These are phyloP conservation scores for Agrypnia vestita DNA, from an alignment of 1,140 invertebrate genomes.

Conservation along the genomic window DNA sequence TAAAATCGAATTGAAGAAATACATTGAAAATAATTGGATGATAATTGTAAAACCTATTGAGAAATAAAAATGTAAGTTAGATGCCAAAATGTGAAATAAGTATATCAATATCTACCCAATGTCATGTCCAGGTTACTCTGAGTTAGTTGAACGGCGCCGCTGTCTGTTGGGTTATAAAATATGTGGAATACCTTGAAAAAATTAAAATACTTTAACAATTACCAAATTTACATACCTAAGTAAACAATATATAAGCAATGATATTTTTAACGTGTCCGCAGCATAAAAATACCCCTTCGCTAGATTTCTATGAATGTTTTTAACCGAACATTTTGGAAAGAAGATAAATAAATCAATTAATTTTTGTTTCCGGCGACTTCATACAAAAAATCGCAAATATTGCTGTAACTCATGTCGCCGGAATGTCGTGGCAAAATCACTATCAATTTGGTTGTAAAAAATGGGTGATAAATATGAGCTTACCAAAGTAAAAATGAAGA, in stretches of 20 bases:
- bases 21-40: conserved; percentile 13
- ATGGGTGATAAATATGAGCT: conserved; percentile 11
- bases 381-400: conserved; percentile 13
- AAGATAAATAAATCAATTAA: neutral
- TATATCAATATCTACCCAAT: conserved; percentile 78
- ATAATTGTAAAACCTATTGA: conserved; percentile 54
- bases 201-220: conserved; percentile 51
- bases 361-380: neutral
- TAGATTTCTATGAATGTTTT: no score
- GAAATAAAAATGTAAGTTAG: conserved; percentile 46
- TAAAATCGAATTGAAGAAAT: no score
- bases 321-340: neutral
- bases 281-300: no score
- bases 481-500: conserved; percentile 43
- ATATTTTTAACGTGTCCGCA: neutral
- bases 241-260: conserved; percentile 21
- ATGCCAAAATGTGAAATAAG: neutral
- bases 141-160: conserved; percentile 84
- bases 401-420: conserved; percentile 32
- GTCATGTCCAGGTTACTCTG: conserved; percentile 86
- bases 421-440: conserved; percentile 48
- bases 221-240: conserved; percentile 19
- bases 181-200: conserved; percentile 78
- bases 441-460: conserved; percentile 34
- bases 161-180: conserved; percentile 80